These are phyloP conservation scores for Promerops cafer DNA, from an alignment of 2,113 vertebrate genomes.

Conservation along the genomic window DNA sequence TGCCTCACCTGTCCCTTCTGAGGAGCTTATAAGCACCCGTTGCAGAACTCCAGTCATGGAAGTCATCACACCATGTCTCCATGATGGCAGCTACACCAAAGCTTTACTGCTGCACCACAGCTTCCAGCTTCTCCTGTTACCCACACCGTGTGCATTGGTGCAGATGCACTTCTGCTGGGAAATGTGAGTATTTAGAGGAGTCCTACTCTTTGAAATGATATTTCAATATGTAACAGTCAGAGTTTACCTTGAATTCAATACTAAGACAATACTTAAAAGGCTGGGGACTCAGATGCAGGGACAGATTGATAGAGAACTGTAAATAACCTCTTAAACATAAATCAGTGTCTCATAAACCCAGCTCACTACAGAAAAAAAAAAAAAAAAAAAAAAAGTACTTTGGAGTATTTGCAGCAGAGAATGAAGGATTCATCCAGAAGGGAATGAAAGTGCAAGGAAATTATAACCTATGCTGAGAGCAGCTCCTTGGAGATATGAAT, in stretches of 20 bases:
- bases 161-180: background rate
- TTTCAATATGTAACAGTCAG: background rate
- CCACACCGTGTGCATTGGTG: rapidly evolving
- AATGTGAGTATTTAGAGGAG: background rate
- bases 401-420: background rate
- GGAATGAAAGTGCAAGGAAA: background rate
- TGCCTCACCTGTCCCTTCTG: background rate
- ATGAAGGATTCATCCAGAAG: background rate
- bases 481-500: background rate
- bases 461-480: background rate
- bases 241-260: background rate
- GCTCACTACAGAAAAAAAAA: background rate
- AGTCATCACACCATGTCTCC: background rate
- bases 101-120: background rate
- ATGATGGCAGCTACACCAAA: too few relatives aligned
- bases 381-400: background rate
- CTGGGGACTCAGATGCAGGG: background rate
- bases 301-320: background rate
- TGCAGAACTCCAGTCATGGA: too few relatives aligned
- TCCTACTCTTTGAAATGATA: background rate
- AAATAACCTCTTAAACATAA: background rate
- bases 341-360: background rate
- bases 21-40: background rate
- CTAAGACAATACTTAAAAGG: background rate
- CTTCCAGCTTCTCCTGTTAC: background rate